Base-by-base conservation (phyloP, 23 tunicate genomes). In the Halocynthia aurantium region DNA sequence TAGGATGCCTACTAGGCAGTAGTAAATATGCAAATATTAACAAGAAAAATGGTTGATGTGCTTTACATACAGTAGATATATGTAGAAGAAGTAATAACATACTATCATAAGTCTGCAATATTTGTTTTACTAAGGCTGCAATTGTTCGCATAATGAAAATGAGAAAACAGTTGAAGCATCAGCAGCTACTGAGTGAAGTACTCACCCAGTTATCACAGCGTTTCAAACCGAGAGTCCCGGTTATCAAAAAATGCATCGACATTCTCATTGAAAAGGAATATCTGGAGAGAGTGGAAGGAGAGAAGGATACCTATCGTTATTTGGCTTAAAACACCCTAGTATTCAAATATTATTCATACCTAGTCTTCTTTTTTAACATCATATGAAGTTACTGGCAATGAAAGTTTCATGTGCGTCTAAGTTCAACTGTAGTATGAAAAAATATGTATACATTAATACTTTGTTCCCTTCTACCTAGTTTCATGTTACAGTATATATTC, bases 121-220 rank as follows among this genome's bases (percentile, higher is more conserved):
- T n/a, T 4, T 60, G 9, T 53, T 8, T 82, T 52, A 52, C 49
- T 2, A 77, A 96, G 93, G 99, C 99, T 40, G 96, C 99, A 22
- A 96, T 96, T 69, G 99, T 96, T 13, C 88, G 99, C 17, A 96
- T 96, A 15, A 96, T 96, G 99, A 96, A 96, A 71, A 96, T 83
- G 88, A 81, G 99, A 13, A 90, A 90, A 80, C 89, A 89, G 57
- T 85, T 83, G 61, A 96, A 89, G 52, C 99, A 96, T 56, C 99
- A 96, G 80, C 86, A 87, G 53, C 86, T 96, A 15, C 83, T 96
- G 70, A 73, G 87, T 52, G 99, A 96, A 70, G 88, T 84, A 9
- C 70, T 90, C 57, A 55, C 99, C 5, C 99, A 96, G 52, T 86
- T 96, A 20, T 77, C 99, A 53, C 56, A 86, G 56, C 85, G 99